Base-by-base conservation (phyloP, 2,888 invertebrate genomes). In the Acanthoscelides obtectus region DNA sequence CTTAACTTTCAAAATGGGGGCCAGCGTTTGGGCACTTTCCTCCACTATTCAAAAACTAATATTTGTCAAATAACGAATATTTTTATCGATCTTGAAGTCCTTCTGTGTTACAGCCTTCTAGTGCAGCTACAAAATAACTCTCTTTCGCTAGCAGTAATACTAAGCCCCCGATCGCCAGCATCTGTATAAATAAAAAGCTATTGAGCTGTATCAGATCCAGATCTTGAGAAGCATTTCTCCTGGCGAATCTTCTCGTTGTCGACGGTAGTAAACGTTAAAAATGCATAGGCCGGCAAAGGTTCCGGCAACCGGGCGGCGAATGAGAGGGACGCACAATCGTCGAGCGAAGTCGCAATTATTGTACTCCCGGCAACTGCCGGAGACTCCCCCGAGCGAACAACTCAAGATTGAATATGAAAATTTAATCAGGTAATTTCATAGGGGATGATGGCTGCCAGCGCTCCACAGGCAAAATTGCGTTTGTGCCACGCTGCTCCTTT, bases 371-470 rank as follows among this genome's bases (percentile, higher is more conserved):
- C 45, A 67, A 67, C 67, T 19, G 67, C 22, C 22, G 22, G 79
- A 79, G 76, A 79, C 83, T 88, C 88, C 88, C 88, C 86, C 85
- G 87, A 86, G 89, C 88, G 89, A 89, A 89, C 89, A 89, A 88
- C 87, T 88, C 89, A 90, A 90, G 90, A 91, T 91, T 91, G 91
- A 91, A 91, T 91, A 91, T 91, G 91, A 91, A 91, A 91, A 89
- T 91, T 91, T 91, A 91, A 91, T 91, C 88, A 88, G 88, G 88
- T 89, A 89, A 89, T 90, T 89, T 89, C 88, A 89, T 89, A 88
- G 88, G 88, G 88, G 87, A 86, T 85, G 84, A 85, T 83, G 84
- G 81, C 79, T 45, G 45, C 22, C 66, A 22, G 66, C 6, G 66
- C 12, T 22, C 6, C 66, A 8, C 4, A 17, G 66, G 79, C 79